phyloP scores from a whole-genome alignment of 2,888 invertebrate species.

The Leucoptera coffeella region DNA sequence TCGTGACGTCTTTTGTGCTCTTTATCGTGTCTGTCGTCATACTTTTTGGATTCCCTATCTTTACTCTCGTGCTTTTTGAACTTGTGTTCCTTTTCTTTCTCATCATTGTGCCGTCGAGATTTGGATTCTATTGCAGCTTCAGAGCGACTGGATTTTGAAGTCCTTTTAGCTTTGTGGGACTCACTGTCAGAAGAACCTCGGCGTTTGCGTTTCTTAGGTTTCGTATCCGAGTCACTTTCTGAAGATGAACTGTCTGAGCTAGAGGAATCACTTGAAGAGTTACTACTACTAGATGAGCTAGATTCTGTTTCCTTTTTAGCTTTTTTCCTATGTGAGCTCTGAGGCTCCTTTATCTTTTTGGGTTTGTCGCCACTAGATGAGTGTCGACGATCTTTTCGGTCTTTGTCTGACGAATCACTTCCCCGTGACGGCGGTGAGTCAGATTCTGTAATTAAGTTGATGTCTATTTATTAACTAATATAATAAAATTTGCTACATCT shows the following conservation, averaged over 20 bases:
- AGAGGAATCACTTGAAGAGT: slow-evolving; percentile 27
- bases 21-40: too few relatives aligned
- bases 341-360: slow-evolving; percentile 20
- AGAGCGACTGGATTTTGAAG: too few relatives aligned
- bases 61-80: neutral
- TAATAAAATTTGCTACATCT: too few relatives aligned
- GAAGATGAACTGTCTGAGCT: slow-evolving; percentile 19
- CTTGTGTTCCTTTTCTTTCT: slow-evolving; percentile 16
- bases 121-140: too few relatives aligned
- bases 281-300: slow-evolving; percentile 24
- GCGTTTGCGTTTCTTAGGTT: slow-evolving; percentile 29
- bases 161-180: slow-evolving; percentile 18
- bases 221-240: slow-evolving; percentile 15
- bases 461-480: too few relatives aligned
- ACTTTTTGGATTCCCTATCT: neutral
- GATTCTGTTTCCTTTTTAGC: slow-evolving; percentile 30
- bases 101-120: too few relatives aligned
- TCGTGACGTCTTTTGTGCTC: neutral
- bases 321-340: slow-evolving; percentile 21
- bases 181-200: slow-evolving; percentile 22
- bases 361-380: slow-evolving; percentile 27
- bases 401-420: slow-evolving; percentile 29
- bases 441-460: neutral
- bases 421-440: slow-evolving; percentile 9
- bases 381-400: slow-evolving; percentile 18